Base-by-base conservation (phyloP, 2,113 vertebrate species). In the Scortum barcoo region DNA sequence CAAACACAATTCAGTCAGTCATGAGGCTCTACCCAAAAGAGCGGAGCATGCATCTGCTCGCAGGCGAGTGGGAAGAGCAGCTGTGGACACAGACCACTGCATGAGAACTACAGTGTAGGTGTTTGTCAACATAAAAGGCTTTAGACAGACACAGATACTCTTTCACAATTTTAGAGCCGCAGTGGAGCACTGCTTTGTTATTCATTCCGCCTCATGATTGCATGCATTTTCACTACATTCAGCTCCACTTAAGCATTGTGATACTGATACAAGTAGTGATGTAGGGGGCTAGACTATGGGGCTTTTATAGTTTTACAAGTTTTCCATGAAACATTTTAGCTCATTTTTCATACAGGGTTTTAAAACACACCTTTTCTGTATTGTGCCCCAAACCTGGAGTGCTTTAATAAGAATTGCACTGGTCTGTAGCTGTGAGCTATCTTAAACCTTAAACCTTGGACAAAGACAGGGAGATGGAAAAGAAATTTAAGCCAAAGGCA, bases 81-180 rank as follows among this genome's bases (percentile, higher is more conserved):
- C 88, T 81, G 87, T 85, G 83, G 84, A 81, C 69, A 53, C 84
- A 84, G 67, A 86, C 71, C 66, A 67, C 89, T 76, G 84, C 61
- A 82, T 78, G 87, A 89, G 87, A 88, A 89, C 84, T 56, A 82
- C 87, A 78, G 89, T 84, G 89, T 87, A 86, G 91, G 90, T 92
- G 93, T 91, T 86, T 73, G 78, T 86, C 78, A 85, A 87, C 53
- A 86, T 84, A 42, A 91, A 85, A 89, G 60, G 44, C 42, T 80
- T 40, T 4, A 76, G 71, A 72, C 61, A 83, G 61, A 85, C 71
- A 70, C 20, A 63, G 53, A 87, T 57, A 67, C 62, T 69, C 53
- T 79, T 72, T 79, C 62, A 87, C 80, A 78, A 62, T 76, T 87
- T 83, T 57, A 78, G 36, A 82, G 61, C 40, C 8, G 13, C 78